Base-by-base conservation (phyloP, 2,113 vertebrate species). In the Trinectes maculatus region DNA sequence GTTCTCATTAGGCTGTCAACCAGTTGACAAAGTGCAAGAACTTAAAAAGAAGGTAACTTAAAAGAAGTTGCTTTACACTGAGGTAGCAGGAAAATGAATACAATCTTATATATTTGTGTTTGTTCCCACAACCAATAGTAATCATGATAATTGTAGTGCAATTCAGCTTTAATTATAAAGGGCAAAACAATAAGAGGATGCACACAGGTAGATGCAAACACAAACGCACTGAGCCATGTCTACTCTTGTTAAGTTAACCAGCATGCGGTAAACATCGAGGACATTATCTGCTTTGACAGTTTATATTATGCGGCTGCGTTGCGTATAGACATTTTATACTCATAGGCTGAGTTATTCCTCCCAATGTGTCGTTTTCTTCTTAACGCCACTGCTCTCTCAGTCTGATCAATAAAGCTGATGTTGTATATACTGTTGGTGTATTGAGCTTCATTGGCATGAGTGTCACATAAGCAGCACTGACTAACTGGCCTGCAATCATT, bases 141-240 rank as follows among this genome's bases (percentile, higher is more conserved):
- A 80, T 69, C 67, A 68, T 34, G 72, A 40, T 85, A 83, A 82
- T 83, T 83, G 75, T 33, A 47, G 69, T 58, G 66, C 54, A 85
- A 82, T 85, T 80, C 47, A 73, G 64, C 39, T 82, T 80, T 80
- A 87, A 82, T 80, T 89, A 68, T 73, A 36, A 78, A 74, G 67
- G 62, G 62, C 63, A 80, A 86, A 80, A 83, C 63, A 81, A 77
- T 64, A 52, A 61, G 62, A 64, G 51, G 54, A 57, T 33, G 31
- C 34, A 15, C 34, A 39, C 29, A 79, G 59, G 59, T 57, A 62
- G 44, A 65, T 40, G 26, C 6, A 36, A 61, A 71, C 54, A 29
- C 24, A 4, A 16, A 16, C 52, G 60, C 49, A 48, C 31, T 12
- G 47, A 79, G 72, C 53, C 29, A 51, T 58, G 29, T 6, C 4